Percentiles rank a stretch among this genome's conserved stretches.
Conservation (phyloP, 2,888 invertebrate species). For the Catocala nupta region DNA sequence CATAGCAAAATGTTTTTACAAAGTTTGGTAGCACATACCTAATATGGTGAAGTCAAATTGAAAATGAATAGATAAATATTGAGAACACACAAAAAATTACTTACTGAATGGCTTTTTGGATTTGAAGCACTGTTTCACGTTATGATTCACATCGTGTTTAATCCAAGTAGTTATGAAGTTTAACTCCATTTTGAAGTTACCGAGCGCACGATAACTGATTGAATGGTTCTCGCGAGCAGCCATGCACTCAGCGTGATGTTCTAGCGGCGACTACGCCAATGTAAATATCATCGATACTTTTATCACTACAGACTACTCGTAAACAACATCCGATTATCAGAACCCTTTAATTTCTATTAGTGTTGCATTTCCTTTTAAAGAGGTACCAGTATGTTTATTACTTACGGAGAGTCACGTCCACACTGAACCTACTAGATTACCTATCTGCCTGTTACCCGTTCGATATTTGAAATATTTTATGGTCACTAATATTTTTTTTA, state of each 20-base stretch:
- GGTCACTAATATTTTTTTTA: too few species aligned
- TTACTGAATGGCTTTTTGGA: conserved; percentile 83
- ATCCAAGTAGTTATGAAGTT: conserved; percentile 80
- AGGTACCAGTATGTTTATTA: conserved; percentile 15
- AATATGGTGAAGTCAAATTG: too few species aligned
- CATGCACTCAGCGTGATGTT: conserved; percentile 60
- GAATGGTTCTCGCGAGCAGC: conserved; percentile 33
- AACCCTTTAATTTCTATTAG: conserved; percentile 51
- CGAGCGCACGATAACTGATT: conserved; percentile 32
- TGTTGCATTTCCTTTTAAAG: conserved; percentile 34
- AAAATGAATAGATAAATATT: not conserved
- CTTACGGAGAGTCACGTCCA: conserved; percentile 29
- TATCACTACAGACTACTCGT: conserved; percentile 66
- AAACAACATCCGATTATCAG: conserved; percentile 62
- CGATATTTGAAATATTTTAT: too few species aligned
- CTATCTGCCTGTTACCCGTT: too few species aligned
- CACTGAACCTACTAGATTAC: too few species aligned
- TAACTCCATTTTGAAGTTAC: conserved; percentile 73
- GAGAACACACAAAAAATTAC: conserved; percentile 43
- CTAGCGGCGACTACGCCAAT: conserved; percentile 64
- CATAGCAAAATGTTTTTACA: too few species aligned
- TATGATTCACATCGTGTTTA: conserved; percentile 84
- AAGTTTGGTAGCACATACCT: too few species aligned
- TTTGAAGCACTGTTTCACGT: conserved; percentile 84
- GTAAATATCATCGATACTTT: conserved; percentile 71